phyloP scores from a whole-genome alignment of 2,888 invertebrate species.

The Spodoptera exigua region DNA sequence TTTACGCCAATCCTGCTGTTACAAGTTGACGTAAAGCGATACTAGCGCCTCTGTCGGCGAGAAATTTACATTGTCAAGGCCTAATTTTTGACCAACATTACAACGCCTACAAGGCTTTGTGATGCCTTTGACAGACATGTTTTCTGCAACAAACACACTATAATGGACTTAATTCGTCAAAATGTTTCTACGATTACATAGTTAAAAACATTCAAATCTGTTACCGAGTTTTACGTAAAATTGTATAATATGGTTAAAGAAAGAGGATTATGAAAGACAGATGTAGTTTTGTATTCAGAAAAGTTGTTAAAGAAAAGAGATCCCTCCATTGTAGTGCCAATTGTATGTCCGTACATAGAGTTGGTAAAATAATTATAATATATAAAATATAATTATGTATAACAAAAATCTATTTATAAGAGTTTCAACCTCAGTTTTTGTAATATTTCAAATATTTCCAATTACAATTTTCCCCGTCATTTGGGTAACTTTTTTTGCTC shows the following conservation, averaged over 20 bases:
- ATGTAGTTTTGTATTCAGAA: conserved; percentile 11
- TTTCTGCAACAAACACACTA: no score
- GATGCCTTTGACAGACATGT: no score
- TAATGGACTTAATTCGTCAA: no score
- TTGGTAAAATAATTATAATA: conserved; percentile 49
- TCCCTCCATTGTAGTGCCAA: conserved; percentile 87
- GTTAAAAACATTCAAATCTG: conserved; percentile 4
- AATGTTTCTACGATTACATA: not conserved
- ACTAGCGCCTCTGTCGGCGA: no score
- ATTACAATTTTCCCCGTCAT: conserved; percentile 10
- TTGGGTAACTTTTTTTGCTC: conserved; percentile 18
- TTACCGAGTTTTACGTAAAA: conserved; percentile 7
- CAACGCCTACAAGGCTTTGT: no score
- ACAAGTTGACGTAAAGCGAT: no score
- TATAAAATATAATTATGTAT: conserved; percentile 53
- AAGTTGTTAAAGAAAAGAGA: conserved; percentile 67
- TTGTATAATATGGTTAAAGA: no score
- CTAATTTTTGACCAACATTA: no score
- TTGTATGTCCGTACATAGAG: conserved; percentile 71
- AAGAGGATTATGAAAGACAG: no score
- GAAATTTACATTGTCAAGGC: no score
- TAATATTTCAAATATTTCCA: conserved; percentile 31
- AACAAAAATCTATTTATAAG: conserved; percentile 59
- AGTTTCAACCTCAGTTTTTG: conserved; percentile 45
- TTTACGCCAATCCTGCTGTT: no score